Base-by-base conservation (phyloP, 1,140 invertebrate species). In the Agrypnia vestita region DNA sequence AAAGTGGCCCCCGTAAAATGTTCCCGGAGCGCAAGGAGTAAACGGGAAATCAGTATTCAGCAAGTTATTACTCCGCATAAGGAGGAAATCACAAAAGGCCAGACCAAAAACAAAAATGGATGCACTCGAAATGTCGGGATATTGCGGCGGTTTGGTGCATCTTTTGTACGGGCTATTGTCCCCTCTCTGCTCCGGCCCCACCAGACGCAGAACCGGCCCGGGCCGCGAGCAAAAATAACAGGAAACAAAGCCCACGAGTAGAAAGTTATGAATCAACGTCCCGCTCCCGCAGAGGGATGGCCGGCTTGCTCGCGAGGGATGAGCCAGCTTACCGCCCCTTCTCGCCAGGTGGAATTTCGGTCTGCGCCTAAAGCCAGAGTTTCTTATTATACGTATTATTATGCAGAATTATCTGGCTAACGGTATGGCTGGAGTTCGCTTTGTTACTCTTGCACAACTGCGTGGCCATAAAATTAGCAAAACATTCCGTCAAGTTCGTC, bases 61-160 rank as follows among this genome's bases (percentile, higher is more conserved):
- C 56, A 59, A 73, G 77, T 77, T 77, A 77, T 79, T 79, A 49
- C 61, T 62, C 44, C 21, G 53, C 67, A 77, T 80, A 80, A 80
- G 79, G 43, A 75, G 71, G 61, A 71, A 76, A 71, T 77, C 79
- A 80, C 79, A 80, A 80, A 77, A 80, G 79, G 74, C 79, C 74
- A 80, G 79, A 80, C 79, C 67, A 44, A 80, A 80, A 80, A 80
- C 79, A 80, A 77, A 35, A 80, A 80, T 80, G 74, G 74, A 76
- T 80, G 75, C 75, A 80, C 61, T 77, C 72, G 49, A 69, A 80
- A 47, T 73, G 35, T 35, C 61, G 21, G 72, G 79, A 80, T 80
- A 80, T 77, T 80, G 75, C 79, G 11, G 74, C 53, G 74, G 79
- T 77, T 77, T 72, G 64, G 74, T 77, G 72, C 79, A 80, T 76